phyloP scores from a whole-genome alignment of 2,113 vertebrate genomes.

The Microcebus ravelobensis region DNA sequence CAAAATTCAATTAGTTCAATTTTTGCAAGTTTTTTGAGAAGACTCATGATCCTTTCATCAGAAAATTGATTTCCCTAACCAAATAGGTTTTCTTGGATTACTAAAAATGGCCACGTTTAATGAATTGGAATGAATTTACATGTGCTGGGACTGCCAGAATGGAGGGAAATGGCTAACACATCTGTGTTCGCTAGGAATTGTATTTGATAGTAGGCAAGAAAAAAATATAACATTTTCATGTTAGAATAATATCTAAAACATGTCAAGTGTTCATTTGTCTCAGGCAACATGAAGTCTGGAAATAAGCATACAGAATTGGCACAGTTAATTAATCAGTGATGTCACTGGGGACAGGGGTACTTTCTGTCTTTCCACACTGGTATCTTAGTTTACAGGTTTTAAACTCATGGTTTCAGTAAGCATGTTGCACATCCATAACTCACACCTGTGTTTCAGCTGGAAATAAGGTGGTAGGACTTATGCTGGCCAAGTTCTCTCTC shows the following conservation, averaged over 20 bases:
- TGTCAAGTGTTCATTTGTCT: neutral
- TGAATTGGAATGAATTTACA: neutral
- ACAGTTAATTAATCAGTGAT: neutral
- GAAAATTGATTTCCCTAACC: neutral
- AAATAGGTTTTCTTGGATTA: neutral
- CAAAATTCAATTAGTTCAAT: neutral
- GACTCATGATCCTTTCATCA: too few species aligned
- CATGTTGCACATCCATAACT: neutral
- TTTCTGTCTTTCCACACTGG: neutral
- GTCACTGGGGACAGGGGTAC: neutral
- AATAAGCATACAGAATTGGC: neutral
- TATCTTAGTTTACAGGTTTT: neutral
- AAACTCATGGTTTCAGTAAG: neutral
- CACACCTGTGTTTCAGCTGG: neutral
- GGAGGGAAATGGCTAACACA: neutral
- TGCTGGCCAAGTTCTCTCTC: neutral
- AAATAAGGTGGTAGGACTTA: neutral
- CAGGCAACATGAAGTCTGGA: neutral
- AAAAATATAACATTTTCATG: neutral
- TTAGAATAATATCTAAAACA: neutral
- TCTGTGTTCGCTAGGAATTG: neutral
- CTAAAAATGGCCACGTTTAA: neutral
- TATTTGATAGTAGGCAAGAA: neutral
- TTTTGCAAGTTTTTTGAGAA: neutral
- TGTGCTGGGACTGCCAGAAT: neutral